Evolutionary conservation across 92 coral and sea anemone genomes (phyloP), one percentile per base, ranked within the genome.

Genomic region (Nematostella vectensis): DNA sequence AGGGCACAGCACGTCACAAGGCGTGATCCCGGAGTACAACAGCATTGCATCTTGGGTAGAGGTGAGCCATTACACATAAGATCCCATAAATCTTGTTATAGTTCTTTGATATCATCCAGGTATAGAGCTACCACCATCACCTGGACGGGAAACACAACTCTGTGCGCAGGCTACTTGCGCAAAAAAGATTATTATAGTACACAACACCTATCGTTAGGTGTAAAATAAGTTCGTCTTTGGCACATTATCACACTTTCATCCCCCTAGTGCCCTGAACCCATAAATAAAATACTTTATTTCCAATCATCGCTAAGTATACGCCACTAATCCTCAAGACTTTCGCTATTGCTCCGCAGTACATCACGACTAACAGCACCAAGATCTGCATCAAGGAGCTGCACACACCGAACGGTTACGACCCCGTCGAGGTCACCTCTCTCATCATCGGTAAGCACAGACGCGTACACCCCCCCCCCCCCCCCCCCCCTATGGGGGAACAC

Each of bases 11-110:
- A 42, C 77, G 0, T 43, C 51, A 4, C 43, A 42, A 0, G 67
- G 65, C 3, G 38, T 76, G 54, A 38, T 19, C 1, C 80, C 89
- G 0, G 65, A 64, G 25, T 66, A 77, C 54, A 82, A 82, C 65
- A 82, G 89, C 59, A 82, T 82, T 55, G 77, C 83, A 9, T 29
- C 89, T 4, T 82, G 89, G 89, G 67, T 77, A 2, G 89, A 82
- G 84, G 89, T 82, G n/a, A n/a, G n/a, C n/a, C n/a, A n/a, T n/a
- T n/a, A n/a, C n/a, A n/a, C n/a, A n/a, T n/a, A n/a, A n/a, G n/a
- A n/a, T n/a, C n/a, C n/a, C n/a, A n/a, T n/a, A n/a, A n/a, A n/a
- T n/a, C n/a, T n/a, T n/a, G n/a, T n/a, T n/a, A n/a, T n/a, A n/a
- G n/a, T n/a, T n/a, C n/a, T n/a, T n/a, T n/a, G n/a, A n/a, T n/a